These are phyloP conservation scores for Parasteatoda lunata DNA, from an alignment of 2,888 invertebrate species.

Conservation along the genomic window DNA sequence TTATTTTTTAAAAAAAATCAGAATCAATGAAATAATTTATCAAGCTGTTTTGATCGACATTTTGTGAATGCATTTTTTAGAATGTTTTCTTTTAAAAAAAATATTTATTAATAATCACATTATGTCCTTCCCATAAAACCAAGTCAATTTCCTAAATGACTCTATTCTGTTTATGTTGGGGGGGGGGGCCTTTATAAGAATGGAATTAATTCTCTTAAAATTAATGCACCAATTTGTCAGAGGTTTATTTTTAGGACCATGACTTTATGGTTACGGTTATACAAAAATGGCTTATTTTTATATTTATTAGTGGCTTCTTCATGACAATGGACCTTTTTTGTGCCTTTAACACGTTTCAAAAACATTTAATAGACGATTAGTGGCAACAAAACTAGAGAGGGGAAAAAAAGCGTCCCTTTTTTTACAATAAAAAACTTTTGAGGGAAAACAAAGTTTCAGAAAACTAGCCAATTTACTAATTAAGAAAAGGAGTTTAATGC, in stretches of 20 bases:
- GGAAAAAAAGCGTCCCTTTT: background rate
- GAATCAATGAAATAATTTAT: too few species aligned
- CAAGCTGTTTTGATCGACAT: too few species aligned
- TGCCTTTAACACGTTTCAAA: background rate
- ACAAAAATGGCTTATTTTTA: background rate
- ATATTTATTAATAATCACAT: too few species aligned
- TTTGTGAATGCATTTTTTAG: too few species aligned
- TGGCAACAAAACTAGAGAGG: background rate
- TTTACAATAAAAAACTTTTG: background rate
- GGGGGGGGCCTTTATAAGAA: too few species aligned
- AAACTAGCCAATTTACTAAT: background rate
- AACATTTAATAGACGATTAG: background rate
- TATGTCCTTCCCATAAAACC: too few species aligned
- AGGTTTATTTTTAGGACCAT: background rate
- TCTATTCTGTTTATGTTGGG: too few species aligned
- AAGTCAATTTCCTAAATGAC: conserved; percentile 9
- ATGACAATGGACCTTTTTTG: background rate
- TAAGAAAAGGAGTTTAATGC: conserved; percentile 12
- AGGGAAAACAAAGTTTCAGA: background rate
- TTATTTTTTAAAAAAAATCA: too few species aligned
- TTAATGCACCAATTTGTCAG: conserved; percentile 5
- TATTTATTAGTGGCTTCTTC: background rate
- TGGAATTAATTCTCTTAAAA: too few species aligned
- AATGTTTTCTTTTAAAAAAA: too few species aligned
- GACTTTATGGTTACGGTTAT: background rate